Conservation (phyloP, 2,888 invertebrate species). For the Metallyticus violacea region DNA sequence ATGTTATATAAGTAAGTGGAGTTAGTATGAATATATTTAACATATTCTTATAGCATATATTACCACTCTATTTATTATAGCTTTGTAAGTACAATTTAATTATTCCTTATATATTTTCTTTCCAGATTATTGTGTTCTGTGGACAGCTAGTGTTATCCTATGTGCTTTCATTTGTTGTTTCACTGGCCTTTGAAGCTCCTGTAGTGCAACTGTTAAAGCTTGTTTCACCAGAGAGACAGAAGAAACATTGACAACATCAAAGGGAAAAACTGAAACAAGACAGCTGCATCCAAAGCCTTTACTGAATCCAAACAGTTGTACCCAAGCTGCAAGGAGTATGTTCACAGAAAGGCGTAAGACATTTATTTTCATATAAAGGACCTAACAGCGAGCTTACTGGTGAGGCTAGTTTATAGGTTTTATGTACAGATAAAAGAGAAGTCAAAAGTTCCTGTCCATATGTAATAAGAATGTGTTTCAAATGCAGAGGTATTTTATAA, state of each 20-base stretch:
- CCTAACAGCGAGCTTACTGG: no score
- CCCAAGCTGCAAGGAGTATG: not conserved
- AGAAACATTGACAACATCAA: conserved; percentile 2
- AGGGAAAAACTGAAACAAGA: not conserved
- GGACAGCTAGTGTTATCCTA: conserved; percentile 81
- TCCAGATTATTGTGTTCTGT: conserved; percentile 72
- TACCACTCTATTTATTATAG: no score
- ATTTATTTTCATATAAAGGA: not conserved
- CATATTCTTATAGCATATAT: no score
- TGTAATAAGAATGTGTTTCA: not conserved
- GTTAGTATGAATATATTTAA: no score
- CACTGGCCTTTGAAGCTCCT: conserved; percentile 80
- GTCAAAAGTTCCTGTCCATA: not conserved
- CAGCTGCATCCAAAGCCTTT: not conserved
- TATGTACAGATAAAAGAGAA: not conserved
- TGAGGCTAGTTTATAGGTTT: not conserved
- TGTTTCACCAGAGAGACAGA: conserved; percentile 43
- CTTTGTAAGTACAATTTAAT: no score
- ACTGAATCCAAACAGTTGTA: not conserved
- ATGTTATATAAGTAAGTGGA: no score
- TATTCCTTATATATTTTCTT: no score
- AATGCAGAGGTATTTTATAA: not conserved
- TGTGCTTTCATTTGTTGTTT: conserved; percentile 71
- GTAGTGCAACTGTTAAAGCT: conserved; percentile 80
- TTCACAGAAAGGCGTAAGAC: not conserved